Conservation (phyloP, 1,140 invertebrate species). For the Anthonomus grandis region DNA sequence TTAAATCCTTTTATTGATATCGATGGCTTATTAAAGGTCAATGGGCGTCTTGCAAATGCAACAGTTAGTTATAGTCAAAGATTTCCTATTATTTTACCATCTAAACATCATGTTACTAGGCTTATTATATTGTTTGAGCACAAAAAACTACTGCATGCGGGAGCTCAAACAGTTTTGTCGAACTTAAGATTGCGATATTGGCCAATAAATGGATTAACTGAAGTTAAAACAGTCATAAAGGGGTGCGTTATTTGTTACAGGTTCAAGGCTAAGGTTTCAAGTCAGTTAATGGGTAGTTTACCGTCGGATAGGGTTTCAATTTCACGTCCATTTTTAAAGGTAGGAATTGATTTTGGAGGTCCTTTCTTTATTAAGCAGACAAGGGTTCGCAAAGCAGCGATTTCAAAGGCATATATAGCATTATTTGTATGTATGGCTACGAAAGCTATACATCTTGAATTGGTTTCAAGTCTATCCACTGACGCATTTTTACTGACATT, state of each 20-base stretch:
- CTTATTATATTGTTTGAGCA: conserved; percentile 18
- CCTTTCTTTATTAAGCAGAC: conserved; percentile 18
- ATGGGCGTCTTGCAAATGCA: conserved; percentile 33
- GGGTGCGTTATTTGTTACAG: conserved; percentile 21
- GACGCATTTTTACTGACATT: conserved; percentile 46
- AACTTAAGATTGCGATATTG: conserved; percentile 21
- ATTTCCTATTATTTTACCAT: conserved; percentile 22
- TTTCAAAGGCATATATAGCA: conserved; percentile 43
- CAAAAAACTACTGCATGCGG: conserved; percentile 14
- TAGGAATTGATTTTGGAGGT: conserved; percentile 25
- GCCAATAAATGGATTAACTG: conserved; percentile 9
- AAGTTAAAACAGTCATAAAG: conserved; percentile 9
- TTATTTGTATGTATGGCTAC: conserved; percentile 47
- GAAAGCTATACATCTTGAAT: conserved; percentile 51
- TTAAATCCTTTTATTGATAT: conserved; percentile 26
- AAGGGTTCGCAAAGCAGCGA: conserved; percentile 8
- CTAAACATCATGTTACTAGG: conserved; percentile 3
- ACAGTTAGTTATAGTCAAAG: conserved; percentile 22
- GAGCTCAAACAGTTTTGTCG: conserved; percentile 13
- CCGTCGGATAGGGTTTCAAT: conserved; percentile 2
- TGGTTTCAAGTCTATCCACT: conserved; percentile 42
- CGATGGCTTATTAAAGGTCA: conserved; percentile 33
- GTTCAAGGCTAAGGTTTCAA: not conserved
- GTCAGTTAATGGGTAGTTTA: conserved; percentile 21
- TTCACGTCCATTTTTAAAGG: conserved; percentile 3